These are phyloP conservation scores for Murina feae DNA, from an alignment of 2,113 vertebrate species.

Conservation along the genomic window DNA sequence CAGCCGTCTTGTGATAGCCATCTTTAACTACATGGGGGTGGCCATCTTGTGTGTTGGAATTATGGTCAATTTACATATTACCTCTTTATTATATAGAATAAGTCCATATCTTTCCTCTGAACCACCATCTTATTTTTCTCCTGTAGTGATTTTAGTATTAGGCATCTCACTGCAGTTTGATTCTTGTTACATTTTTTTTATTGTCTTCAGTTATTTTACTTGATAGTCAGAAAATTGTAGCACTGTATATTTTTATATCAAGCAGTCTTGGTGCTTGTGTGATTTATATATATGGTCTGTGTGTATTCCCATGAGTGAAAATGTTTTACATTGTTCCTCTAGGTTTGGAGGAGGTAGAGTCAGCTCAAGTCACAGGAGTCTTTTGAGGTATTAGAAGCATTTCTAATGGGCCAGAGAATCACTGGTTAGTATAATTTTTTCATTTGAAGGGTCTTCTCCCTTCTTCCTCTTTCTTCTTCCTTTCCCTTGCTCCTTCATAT, in stretches of 20 bases:
- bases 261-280: slow-evolving; percentile 4
- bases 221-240: slow-evolving; percentile 15
- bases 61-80: too few relatives aligned
- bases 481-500: not conserved
- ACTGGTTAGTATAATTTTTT: not conserved
- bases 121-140: slow-evolving; percentile 12
- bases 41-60: too few relatives aligned
- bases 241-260: not conserved
- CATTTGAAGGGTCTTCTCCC: not conserved
- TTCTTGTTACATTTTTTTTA: slow-evolving; percentile 26
- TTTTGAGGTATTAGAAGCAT: not conserved
- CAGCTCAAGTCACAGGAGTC: not conserved
- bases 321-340: too few relatives aligned
- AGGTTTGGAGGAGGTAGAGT: not conserved
- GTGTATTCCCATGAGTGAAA: too few relatives aligned
- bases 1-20: too few relatives aligned
- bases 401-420: not conserved
- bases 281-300: not conserved
- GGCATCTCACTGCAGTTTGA: not conserved
- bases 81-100: too few relatives aligned
- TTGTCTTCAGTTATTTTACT: slow-evolving; percentile 21
- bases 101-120: not conserved
- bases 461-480: not conserved
- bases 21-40: too few relatives aligned
- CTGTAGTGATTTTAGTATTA: slow-evolving; percentile 7